Evolutionary conservation across 2,113 vertebrate genomes (phyloP), one percentile per base, ranked within the genome.

Genomic region (Dipodomys merriami): DNA sequence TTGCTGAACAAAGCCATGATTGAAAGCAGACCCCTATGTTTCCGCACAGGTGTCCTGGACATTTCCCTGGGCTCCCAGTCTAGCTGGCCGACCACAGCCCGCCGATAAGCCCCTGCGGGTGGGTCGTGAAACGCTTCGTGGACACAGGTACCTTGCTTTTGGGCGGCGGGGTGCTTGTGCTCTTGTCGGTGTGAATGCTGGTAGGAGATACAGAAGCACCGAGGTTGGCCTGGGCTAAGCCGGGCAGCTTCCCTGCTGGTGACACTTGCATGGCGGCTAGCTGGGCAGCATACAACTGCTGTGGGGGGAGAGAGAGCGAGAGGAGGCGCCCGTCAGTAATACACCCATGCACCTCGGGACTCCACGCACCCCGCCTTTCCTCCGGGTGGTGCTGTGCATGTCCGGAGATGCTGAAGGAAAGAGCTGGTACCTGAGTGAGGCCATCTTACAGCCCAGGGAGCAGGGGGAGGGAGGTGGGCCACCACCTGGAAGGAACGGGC

Each of bases 191-290:
- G 94, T 99, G 99, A 97, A 99, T 98, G 98, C 98, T 99, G 98
- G 98, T 99, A 96, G 99, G 99, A 78, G 99, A 99, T 93, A 99
- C 98, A 27, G 99, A 99, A 97, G 98, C 98, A 97, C 98, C 98
- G 87, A 99, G 98, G 98, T 99, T 99, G 96, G 98, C 98, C 95
- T 99, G 99, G 83, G 99, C 97, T 95, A 99, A 98, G 93, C 99
- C 98, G 97, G 99, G 98, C 96, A 99, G 98, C 98, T 99, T 99
- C 91, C 98, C 98, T 98, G 99, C 99, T 0, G 99, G 99, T 96
- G 99, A 99, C 35, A 99, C 99, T 98, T 99, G 99, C 99, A 99
- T 99, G 39, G 99, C 99, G 82, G 99, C 99, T 96, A 99, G 98
- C 95, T 99, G 99, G 97, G 99, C 99, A 87, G 99, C 99, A 96